A percentile compares a stretch with the other conserved stretches of the same genome.
These are phyloP conservation scores for Lepus oiostolus DNA, from an alignment of 2,797 vertebrate species.

Conservation along the genomic window DNA sequence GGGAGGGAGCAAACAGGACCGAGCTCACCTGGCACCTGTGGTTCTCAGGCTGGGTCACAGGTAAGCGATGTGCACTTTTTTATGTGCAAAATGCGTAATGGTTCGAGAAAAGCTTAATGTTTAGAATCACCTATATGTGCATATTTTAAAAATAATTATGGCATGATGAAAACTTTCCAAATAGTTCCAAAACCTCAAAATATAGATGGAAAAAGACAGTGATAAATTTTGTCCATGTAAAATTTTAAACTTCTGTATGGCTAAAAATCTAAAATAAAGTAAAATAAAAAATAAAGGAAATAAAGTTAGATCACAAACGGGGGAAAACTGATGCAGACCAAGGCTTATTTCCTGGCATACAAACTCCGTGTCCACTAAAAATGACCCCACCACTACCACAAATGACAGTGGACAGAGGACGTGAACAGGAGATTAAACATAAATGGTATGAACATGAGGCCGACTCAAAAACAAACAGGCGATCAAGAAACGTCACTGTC, in stretches of 20 bases:
- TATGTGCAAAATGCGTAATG: background rate
- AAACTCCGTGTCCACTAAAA: background rate
- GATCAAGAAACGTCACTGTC: background rate
- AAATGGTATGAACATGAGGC: background rate
- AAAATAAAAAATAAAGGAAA: background rate
- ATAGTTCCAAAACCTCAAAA: background rate
- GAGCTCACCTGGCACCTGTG: background rate
- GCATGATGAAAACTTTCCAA: background rate
- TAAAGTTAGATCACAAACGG: background rate
- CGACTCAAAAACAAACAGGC: background rate
- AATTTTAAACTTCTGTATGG: background rate
- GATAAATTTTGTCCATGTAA: background rate
- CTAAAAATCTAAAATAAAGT: background rate
- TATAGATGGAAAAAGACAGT: background rate
- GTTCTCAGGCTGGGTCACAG: too few relatives aligned
- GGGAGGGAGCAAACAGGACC: too few relatives aligned
- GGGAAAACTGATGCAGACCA: background rate
- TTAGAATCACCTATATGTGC: background rate
- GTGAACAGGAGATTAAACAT: background rate
- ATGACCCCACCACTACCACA: background rate
- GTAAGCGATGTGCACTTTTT: background rate
- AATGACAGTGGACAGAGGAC: background rate
- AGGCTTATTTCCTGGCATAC: background rate
- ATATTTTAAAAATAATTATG: background rate
- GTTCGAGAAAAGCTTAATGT: background rate